Evolutionary conservation across 2,113 vertebrate genomes (phyloP).

Genomic region (Oxyura jamaicensis): DNA sequence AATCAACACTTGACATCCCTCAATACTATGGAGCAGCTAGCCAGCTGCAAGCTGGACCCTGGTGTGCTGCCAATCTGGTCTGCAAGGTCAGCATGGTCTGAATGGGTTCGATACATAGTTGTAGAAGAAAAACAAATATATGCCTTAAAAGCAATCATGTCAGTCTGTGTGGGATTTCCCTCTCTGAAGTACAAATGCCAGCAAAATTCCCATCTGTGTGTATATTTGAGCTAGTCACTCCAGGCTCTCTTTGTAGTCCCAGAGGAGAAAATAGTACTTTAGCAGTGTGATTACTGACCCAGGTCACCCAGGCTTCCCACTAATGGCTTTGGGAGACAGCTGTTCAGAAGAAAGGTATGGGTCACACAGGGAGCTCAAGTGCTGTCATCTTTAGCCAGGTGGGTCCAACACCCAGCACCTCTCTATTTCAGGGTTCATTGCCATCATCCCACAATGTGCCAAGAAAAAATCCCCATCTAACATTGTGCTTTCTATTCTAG

Average conservation of each 20-base stretch:
- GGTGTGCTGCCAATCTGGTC: not conserved
- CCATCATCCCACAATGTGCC: not conserved
- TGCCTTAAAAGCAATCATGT: not conserved
- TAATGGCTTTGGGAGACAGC: not conserved
- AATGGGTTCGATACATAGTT: not conserved
- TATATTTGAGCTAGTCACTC: not conserved
- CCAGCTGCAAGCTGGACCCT: not conserved
- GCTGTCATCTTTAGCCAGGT: not conserved
- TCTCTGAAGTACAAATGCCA: not conserved
- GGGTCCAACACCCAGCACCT: not conserved
- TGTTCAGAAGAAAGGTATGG: not conserved
- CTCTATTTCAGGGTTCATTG: not conserved
- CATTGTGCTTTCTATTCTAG: not conserved
- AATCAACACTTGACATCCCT: not conserved
- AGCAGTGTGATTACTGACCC: not conserved
- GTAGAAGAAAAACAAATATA: not conserved
- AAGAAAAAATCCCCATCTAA: not conserved
- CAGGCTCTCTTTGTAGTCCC: not conserved
- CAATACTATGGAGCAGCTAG: rapidly evolving
- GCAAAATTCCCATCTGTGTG: not conserved
- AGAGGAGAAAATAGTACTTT: not conserved
- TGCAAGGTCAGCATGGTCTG: not conserved
- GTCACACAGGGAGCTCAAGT: not conserved
- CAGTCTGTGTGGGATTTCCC: not conserved
- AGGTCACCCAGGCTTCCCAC: not conserved